phyloP scores from a whole-genome alignment of 2,113 vertebrate species.

The Benitochromis conjunctus region DNA sequence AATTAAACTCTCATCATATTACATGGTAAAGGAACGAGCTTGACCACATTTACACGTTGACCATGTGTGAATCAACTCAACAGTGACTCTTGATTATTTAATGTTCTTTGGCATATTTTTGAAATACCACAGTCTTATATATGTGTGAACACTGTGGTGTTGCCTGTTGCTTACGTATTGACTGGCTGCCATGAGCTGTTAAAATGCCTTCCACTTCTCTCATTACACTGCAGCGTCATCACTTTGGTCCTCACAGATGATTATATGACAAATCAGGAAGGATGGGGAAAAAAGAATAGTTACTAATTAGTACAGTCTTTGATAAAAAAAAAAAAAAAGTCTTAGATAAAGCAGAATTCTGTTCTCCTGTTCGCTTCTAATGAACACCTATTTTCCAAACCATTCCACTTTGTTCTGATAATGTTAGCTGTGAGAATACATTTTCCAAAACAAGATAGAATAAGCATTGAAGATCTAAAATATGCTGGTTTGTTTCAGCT shows the following conservation, averaged over 20 bases:
- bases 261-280: neutral
- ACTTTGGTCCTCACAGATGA: neutral
- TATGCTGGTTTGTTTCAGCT: neutral
- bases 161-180: constrained; percentile 71
- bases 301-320: neutral
- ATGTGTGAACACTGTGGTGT: constrained; percentile 55
- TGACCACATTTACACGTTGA: neutral
- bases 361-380: neutral
- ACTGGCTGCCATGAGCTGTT: constrained; percentile 21
- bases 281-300: neutral
- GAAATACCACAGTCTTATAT: constrained; percentile 64
- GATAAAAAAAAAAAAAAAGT: too few relatives aligned
- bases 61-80: neutral
- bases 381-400: neutral
- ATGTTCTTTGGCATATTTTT: constrained; percentile 21
- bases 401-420: neutral
- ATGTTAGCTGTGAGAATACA: neutral
- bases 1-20: constrained; percentile 28
- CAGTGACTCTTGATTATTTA: constrained; percentile 20
- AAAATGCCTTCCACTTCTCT: neutral
- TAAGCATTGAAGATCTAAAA: neutral
- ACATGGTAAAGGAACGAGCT: constrained; percentile 6
- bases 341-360: neutral
- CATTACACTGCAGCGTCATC: neutral
- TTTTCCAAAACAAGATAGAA: neutral